These are phyloP conservation scores for Distichodus sexfasciatus DNA, from an alignment of 2,797 vertebrate species.

Conservation along the genomic window DNA sequence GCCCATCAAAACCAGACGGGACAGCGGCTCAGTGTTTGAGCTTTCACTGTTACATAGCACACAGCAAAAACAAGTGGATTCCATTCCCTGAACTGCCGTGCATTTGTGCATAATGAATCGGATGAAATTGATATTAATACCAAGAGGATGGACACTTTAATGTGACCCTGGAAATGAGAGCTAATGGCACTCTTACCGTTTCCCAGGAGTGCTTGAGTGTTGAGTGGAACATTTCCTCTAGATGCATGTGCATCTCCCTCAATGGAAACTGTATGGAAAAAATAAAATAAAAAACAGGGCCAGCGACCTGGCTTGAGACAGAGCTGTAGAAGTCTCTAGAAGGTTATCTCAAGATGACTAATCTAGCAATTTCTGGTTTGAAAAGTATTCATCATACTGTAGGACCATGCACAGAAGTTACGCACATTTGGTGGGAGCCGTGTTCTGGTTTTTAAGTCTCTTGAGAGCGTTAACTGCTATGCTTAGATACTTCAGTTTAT, in stretches of 20 bases:
- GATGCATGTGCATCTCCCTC: slow-evolving; percentile 47
- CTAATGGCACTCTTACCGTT: slow-evolving; percentile 57
- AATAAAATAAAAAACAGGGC: slow-evolving; percentile 31
- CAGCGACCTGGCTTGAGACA: slow-evolving; percentile 24
- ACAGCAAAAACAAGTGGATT: neutral
- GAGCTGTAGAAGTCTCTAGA: neutral
- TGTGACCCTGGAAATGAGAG: slow-evolving; percentile 10
- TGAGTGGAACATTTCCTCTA: slow-evolving; percentile 71
- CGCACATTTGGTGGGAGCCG: slow-evolving; percentile 63
- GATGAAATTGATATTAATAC: slow-evolving; percentile 28
- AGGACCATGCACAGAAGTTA: slow-evolving; percentile 19
- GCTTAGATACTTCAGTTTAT: slow-evolving; percentile 82
- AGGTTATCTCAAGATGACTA: slow-evolving; percentile 4
- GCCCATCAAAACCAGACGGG: neutral
- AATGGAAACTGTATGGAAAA: slow-evolving; percentile 59
- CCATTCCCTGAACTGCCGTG: slow-evolving; percentile 5
- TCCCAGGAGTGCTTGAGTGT: slow-evolving; percentile 52
- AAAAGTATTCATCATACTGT: slow-evolving; percentile 27
- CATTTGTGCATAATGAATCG: slow-evolving; percentile 37
- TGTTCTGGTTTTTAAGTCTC: slow-evolving; percentile 75
- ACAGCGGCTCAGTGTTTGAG: neutral
- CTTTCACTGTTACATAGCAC: neutral
- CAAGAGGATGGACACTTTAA: slow-evolving; percentile 16
- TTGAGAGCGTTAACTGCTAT: slow-evolving; percentile 80
- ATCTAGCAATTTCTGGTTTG: slow-evolving; percentile 12